Base-by-base conservation (phyloP, 2,113 vertebrate species). In the Atrichornis clamosus region DNA sequence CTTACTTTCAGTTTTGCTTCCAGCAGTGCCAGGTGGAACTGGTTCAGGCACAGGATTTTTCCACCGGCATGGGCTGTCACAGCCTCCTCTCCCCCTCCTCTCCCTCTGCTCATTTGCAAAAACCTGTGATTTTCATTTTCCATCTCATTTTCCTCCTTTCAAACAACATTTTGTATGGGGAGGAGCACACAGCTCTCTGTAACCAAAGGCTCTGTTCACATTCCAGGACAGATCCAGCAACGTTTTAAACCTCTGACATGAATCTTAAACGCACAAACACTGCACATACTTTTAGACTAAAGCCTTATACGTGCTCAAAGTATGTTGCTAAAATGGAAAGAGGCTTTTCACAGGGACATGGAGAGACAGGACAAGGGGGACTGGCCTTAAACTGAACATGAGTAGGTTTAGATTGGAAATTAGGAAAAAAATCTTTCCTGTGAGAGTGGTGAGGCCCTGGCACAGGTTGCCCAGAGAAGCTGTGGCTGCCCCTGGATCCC, bases 281-380 rank as follows among this genome's bases (percentile, higher is more conserved):
- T 4, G 27, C 20, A 32, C 5, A 1, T 12, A 4, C 32, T 60
- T 91, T 56, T 14, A 76, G 26, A 32, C 37, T 24, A 23, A 64
- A 72, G 44, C 56, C 27, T 42, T 21, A 0, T 1, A 11, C 0
- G 41, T 4, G 27, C 49, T 60, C 26, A 2, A 41, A 56, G 14
- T 0, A 5, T 0, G 12, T 5, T 24, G 42, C 15, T 4, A 3
- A 30, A 3, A 32, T 0, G 8, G 30, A 49, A 22, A 33, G 55
- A 68, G 47, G 55, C 15, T 76, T 83, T 62, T 32, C 62, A 55
- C n/a, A 18, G 32, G 39, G n/a, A 46, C 2, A 0, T 30, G 65
- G 65, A 72, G n/a, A 0, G 20, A 26, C 39, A 68, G 23, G 5
- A 60, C 14, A 41, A 18, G 13, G 17, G 28, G 53, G 9, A 47